Conservation (phyloP, 2,888 invertebrate species). For the Melieria picta region DNA sequence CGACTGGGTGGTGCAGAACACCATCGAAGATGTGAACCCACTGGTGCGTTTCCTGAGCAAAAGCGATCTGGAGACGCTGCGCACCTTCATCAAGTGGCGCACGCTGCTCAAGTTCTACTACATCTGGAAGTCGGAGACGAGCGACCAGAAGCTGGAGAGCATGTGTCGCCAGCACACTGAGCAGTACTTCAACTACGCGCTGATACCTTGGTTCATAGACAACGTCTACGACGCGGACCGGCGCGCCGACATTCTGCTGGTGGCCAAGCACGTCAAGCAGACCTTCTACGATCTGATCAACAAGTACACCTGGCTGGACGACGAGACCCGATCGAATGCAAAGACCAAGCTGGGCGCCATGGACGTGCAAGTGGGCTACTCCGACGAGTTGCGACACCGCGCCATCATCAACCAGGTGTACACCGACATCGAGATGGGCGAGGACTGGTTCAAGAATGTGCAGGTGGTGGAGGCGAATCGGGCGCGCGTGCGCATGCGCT, state of each 20-base stretch:
- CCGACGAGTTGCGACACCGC: slow-evolving; percentile 55
- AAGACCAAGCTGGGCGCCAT: slow-evolving; percentile 57
- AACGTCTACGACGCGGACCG: slow-evolving; percentile 52
- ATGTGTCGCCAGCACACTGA: slow-evolving; percentile 54
- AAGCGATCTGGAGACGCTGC: slow-evolving; percentile 40
- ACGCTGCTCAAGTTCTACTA: slow-evolving; percentile 54
- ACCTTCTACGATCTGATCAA: slow-evolving; percentile 56
- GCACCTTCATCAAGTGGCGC: slow-evolving; percentile 53
- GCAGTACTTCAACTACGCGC: slow-evolving; percentile 54
- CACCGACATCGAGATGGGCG: slow-evolving; percentile 47
- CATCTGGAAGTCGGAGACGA: slow-evolving; percentile 49
- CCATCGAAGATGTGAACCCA: slow-evolving; percentile 47
- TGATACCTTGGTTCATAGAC: slow-evolving; percentile 60
- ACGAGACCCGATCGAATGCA: slow-evolving; percentile 56
- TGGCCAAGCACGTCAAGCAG: slow-evolving; percentile 52
- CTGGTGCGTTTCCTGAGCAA: slow-evolving; percentile 50
- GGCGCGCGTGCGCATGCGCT: slow-evolving; percentile 46
- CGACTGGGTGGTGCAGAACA: slow-evolving; percentile 52
- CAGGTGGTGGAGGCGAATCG: slow-evolving; percentile 51
- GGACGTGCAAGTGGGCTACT: slow-evolving; percentile 58
- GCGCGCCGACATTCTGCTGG: slow-evolving; percentile 52
- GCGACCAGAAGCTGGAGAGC: slow-evolving; percentile 43
- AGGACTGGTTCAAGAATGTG: slow-evolving; percentile 53
- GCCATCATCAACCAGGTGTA: slow-evolving; percentile 50
- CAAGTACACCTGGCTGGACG: slow-evolving; percentile 57